Evolutionary conservation across 1,140 invertebrate species (phyloP).

Genomic region (Aleiodes sp.): DNA sequence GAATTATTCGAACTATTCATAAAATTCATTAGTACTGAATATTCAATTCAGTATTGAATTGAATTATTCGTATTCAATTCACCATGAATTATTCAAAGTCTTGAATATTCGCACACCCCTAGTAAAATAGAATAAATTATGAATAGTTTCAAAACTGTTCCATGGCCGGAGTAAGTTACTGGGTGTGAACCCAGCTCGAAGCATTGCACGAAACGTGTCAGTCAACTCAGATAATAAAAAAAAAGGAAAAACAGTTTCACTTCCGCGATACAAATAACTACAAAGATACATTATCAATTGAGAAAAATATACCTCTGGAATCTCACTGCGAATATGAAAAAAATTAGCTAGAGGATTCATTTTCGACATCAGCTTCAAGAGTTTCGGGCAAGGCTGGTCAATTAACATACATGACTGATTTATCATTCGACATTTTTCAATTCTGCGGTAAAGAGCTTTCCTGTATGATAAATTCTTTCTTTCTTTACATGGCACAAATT

Average conservation of each 20-base stretch:
- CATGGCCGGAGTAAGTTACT: not conserved
- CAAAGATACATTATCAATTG: no score
- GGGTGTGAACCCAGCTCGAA: not conserved
- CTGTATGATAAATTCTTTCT: not conserved
- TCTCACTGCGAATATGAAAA: not conserved
- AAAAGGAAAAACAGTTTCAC: not conserved
- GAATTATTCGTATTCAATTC: no score
- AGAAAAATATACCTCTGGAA: no score
- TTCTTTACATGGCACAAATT: not conserved
- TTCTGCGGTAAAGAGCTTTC: constrained; percentile 35
- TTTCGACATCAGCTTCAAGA: constrained; percentile 39
- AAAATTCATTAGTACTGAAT: no score
- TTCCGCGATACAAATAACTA: not conserved
- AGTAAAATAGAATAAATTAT: no score
- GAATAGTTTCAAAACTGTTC: no score
- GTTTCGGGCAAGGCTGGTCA: constrained; percentile 41
- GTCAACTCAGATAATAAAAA: not conserved
- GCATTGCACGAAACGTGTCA: not conserved
- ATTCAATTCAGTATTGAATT: no score
- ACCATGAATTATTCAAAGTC: no score
- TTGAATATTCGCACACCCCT: no score
- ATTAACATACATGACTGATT: constrained; percentile 42
- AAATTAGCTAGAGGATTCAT: not conserved
- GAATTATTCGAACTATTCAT: no score
- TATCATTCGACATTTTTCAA: constrained; percentile 26